Conservation (phyloP, 2,113 vertebrate genomes). For the Recurvirostra avosetta region DNA sequence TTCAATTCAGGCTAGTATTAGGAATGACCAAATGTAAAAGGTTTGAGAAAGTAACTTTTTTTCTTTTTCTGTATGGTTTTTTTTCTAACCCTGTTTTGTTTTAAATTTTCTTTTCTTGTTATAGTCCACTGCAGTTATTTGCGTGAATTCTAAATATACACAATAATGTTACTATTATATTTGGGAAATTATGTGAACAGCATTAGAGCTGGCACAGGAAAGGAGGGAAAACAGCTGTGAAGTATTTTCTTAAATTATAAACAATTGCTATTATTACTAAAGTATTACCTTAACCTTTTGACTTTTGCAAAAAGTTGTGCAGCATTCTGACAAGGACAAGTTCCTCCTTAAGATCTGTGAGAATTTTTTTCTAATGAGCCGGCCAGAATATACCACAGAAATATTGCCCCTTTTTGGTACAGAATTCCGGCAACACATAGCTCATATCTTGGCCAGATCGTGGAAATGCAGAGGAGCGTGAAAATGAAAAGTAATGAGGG, state of each 20-base stretch:
- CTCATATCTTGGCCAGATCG: not conserved
- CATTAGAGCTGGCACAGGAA: not conserved
- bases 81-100: not conserved
- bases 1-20: not conserved
- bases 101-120: not conserved
- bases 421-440: not conserved
- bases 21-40: not conserved
- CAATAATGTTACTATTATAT: not conserved
- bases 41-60: not conserved
- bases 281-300: not conserved
- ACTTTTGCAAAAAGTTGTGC: not conserved
- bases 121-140: not conserved
- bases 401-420: not conserved
- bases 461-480: not conserved
- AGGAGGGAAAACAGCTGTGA: not conserved
- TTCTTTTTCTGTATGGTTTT: not conserved
- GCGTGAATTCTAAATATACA: not conserved
- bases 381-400: not conserved
- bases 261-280: not conserved
- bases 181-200: not conserved
- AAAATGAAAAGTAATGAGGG: constrained; percentile 25
- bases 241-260: not conserved
- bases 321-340: not conserved
- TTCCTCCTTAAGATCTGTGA: not conserved
- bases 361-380: not conserved